Evolutionary conservation across 2,113 vertebrate species (phyloP).

Genomic region (Brachyhypopomus gauderio): DNA sequence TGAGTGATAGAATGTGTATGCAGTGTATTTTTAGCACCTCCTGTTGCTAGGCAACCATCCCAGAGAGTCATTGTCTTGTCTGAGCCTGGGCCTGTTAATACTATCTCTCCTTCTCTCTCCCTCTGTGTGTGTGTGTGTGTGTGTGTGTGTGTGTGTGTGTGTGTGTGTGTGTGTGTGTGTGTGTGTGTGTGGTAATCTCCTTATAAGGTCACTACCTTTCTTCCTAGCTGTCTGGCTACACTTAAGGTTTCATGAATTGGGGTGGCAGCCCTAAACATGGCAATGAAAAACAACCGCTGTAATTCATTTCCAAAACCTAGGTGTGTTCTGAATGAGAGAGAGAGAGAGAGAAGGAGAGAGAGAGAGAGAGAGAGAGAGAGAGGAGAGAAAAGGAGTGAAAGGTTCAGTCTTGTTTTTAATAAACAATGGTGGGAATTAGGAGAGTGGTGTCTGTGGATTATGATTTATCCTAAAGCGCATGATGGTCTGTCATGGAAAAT

Average conservation of each 20-base stretch:
- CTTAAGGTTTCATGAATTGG: slow-evolving; percentile 61
- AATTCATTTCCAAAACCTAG: slow-evolving; percentile 43
- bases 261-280: slow-evolving; percentile 55
- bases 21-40: slow-evolving; percentile 69
- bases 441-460: neutral
- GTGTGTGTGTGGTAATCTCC: slow-evolving; percentile 55
- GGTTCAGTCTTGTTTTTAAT: neutral
- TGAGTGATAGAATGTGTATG: slow-evolving; percentile 53
- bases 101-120: slow-evolving; percentile 27
- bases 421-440: neutral
- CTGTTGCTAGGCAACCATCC: slow-evolving; percentile 75
- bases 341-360: slow-evolving; percentile 5
- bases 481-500: slow-evolving; percentile 11
- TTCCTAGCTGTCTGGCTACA: slow-evolving; percentile 33
- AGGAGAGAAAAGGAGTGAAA: neutral
- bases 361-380: slow-evolving; percentile 2
- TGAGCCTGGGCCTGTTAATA: slow-evolving; percentile 38
- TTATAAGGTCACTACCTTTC: slow-evolving; percentile 56
- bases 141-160: slow-evolving; percentile 41
- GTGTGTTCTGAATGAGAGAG: slow-evolving; percentile 38
- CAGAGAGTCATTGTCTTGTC: slow-evolving; percentile 64
- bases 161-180: slow-evolving; percentile 36
- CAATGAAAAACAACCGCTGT: slow-evolving; percentile 35
- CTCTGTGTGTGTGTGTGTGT: slow-evolving; percentile 12
- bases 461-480: neutral